These are phyloP conservation scores for Strongylocentrotus purpuratus DNA, from an alignment of 35 echinoderm and acorn worm genomes.

Conservation along the genomic window DNA sequence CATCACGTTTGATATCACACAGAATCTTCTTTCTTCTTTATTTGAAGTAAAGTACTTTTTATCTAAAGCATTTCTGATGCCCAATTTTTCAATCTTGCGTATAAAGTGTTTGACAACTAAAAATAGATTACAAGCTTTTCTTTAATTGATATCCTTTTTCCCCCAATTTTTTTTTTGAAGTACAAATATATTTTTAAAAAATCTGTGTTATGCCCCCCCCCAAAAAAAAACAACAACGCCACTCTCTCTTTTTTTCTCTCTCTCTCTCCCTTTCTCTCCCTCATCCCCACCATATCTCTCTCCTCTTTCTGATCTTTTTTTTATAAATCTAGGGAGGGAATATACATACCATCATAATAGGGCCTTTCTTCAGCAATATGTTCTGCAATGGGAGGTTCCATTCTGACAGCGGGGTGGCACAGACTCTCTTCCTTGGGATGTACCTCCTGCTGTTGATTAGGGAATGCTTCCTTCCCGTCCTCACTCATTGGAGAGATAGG, in stretches of 20 bases:
- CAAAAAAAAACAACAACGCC: too few relatives aligned
- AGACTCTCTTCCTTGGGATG: neutral
- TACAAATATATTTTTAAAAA: too few relatives aligned
- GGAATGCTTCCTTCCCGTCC: neutral
- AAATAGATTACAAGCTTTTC: too few relatives aligned
- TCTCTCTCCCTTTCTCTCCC: neutral
- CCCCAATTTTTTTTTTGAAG: too few relatives aligned
- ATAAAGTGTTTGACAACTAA: too few relatives aligned
- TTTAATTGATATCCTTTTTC: too few relatives aligned
- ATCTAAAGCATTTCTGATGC: neutral
- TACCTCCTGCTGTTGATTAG: neutral
- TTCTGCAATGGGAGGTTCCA: constrained; percentile 36
- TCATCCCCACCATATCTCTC: neutral
- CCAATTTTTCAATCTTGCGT: too few relatives aligned
- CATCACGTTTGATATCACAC: neutral
- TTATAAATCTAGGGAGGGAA: neutral
- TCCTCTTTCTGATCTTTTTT: neutral
- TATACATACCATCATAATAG: constrained; percentile 30
- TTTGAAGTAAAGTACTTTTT: neutral
- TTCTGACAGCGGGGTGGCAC: neutral
- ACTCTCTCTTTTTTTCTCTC: neutral
- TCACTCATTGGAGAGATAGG: neutral
- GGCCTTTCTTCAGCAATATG: constrained; percentile 4
- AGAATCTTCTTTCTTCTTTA: neutral
- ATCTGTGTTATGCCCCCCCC: neutral